Percentiles rank a stretch among this genome's conserved stretches.
phyloP scores from a whole-genome alignment of 2,888 invertebrate genomes.

The Tenthredo scrophulariae region DNA sequence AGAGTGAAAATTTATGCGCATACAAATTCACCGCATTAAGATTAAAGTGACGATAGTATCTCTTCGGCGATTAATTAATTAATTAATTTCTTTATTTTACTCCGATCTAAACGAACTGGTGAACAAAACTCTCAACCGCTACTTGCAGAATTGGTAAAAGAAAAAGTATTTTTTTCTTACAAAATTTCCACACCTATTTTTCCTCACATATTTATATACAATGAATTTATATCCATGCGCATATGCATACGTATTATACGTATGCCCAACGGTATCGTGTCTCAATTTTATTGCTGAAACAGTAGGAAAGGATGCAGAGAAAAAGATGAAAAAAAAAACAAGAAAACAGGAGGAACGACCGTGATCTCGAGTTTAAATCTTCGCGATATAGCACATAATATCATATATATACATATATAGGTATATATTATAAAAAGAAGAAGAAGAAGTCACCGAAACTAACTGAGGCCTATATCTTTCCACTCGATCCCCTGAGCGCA shows the following conservation, averaged over 20 bases:
- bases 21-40: slow-evolving; percentile 45
- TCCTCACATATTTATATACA: neutral
- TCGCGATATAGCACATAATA: neutral
- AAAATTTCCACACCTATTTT: neutral
- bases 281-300: neutral
- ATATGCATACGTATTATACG: neutral
- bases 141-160: no score
- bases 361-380: neutral
- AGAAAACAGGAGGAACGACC: neutral
- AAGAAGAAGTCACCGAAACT: neutral
- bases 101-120: neutral
- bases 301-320: neutral
- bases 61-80: slow-evolving; percentile 10
- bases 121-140: neutral
- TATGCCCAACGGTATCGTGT: slow-evolving; percentile 1
- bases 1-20: slow-evolving; percentile 42
- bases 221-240: neutral
- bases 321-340: neutral
- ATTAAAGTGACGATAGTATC: slow-evolving; percentile 32
- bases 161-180: neutral
- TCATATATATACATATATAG: neutral
- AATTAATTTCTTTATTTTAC: neutral
- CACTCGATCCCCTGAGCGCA: slow-evolving; percentile 17
- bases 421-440: neutral
- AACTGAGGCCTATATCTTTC: slow-evolving; percentile 4